Percentiles rank a stretch among this genome's conserved stretches.
Evolutionary conservation across 2,888 invertebrate genomes (phyloP).

Genomic region (Clanis bilineata): DNA sequence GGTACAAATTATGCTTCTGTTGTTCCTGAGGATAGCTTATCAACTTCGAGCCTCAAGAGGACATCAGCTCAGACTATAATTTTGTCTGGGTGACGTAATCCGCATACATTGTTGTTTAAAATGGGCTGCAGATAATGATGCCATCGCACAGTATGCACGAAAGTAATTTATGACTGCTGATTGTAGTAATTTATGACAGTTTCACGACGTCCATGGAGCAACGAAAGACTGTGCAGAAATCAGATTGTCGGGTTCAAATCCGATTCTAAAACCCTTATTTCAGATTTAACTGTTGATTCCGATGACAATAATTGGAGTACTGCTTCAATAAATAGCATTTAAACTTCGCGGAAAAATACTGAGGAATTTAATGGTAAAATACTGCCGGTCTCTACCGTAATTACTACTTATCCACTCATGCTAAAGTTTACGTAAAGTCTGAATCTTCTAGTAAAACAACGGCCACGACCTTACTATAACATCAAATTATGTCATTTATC

Average conservation of each 20-base stretch:
- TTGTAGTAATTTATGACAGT: background rate
- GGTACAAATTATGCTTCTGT: background rate
- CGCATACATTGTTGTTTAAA: background rate
- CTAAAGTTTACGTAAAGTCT: background rate
- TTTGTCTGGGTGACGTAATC: background rate
- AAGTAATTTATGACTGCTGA: background rate
- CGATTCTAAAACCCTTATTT: background rate
- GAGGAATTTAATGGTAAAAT: no score
- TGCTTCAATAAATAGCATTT: no score
- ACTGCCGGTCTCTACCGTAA: no score
- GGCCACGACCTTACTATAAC: background rate
- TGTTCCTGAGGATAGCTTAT: background rate
- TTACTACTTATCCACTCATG: background rate
- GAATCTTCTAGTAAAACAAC: background rate
- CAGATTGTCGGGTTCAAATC: background rate
- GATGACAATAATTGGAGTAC: no score
- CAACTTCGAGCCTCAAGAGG: background rate
- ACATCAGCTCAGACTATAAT: background rate
- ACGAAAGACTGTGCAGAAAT: background rate
- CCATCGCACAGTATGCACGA: background rate
- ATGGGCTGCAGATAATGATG: background rate
- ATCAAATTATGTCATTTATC: conserved; percentile 19
- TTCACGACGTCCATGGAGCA: background rate
- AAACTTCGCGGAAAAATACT: no score
- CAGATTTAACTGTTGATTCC: background rate